Evolutionary conservation across 2,888 invertebrate species (phyloP), one percentile per base, ranked within the genome.

Genomic region (Hoplodrina ambigua): DNA sequence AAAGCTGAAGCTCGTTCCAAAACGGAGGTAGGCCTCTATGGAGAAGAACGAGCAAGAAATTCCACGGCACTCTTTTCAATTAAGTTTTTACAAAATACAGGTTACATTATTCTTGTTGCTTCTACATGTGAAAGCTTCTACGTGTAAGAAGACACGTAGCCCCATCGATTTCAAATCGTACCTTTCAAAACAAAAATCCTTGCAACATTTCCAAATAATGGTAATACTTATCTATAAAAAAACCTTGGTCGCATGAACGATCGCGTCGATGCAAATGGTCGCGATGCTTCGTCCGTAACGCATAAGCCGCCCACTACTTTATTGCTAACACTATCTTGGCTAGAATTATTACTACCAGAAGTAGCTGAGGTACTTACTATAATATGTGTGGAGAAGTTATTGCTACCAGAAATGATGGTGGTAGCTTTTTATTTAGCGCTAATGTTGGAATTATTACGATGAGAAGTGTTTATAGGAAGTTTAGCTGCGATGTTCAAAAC

Each of bases 251-350:
- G 64, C 58, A 58, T 81, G 69, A 80, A 69, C 57, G 64, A 61
- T 49, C 17, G 25, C 65, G 25, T 41, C 54, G 59, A 57, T 62
- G 75, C 52, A 84, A 85, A 86, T 82, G 77, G 70, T 60, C 50
- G 49, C 52, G 20, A 66, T 37, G 64, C 75, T 69, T 50, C 50
- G 30, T 19, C 65, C 76, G 80, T 54, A 52, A 80, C 66, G 79
- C 54, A 10, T 60, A 41, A 4, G 8, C 62, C 49, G 19, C 69
- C 46, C 46, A 41, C 53, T 66, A 60, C 44, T 41, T 75, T 52
- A 66, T 59, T 13, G n/a, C 52, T 37, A 19, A 17, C 44, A 30
- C 20, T 73, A 67, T 67, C 53, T 79, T 52, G 58, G 63, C 19
- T 50, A 57, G 59, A 78, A 67, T 76, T 67, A 74, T 77, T 68